phyloP scores from a whole-genome alignment of 1,140 invertebrate genomes.

The Drosophila mojavensis region DNA sequence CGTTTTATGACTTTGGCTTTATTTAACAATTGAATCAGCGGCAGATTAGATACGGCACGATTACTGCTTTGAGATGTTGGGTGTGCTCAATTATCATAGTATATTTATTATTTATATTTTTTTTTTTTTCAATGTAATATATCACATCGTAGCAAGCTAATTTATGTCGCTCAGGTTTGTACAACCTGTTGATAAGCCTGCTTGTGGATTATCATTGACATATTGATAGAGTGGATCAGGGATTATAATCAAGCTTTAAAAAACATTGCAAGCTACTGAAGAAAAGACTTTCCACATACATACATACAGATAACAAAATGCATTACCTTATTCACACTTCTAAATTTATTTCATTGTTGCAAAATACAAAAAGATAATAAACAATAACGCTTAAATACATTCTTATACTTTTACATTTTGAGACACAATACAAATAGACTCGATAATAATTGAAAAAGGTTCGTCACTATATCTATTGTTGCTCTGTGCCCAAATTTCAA shows the following conservation, averaged over 20 bases:
- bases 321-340: constrained; percentile 2
- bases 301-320: background rate
- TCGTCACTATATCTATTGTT: constrained; percentile 2
- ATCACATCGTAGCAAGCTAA: constrained; percentile 5
- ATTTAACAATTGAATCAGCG: background rate
- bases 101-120: background rate
- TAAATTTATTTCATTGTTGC: constrained; percentile 21
- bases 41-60: constrained; percentile 14
- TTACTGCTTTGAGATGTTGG: background rate
- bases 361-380: constrained; percentile 4
- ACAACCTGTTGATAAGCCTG: background rate
- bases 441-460: background rate
- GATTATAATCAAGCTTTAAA: background rate
- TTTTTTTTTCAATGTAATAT: constrained; percentile 4
- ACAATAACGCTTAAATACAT: constrained; percentile 7
- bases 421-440: constrained; percentile 8
- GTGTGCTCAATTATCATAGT: background rate
- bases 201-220: background rate
- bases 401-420: background rate
- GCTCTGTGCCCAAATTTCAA: constrained; percentile 4
- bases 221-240: constrained; percentile 7
- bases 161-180: constrained; percentile 5
- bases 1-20: background rate
- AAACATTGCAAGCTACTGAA: background rate
- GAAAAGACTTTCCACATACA: background rate